Evolutionary conservation across 2,113 vertebrate genomes (phyloP).

Genomic region (Callaeas wilsoni): DNA sequence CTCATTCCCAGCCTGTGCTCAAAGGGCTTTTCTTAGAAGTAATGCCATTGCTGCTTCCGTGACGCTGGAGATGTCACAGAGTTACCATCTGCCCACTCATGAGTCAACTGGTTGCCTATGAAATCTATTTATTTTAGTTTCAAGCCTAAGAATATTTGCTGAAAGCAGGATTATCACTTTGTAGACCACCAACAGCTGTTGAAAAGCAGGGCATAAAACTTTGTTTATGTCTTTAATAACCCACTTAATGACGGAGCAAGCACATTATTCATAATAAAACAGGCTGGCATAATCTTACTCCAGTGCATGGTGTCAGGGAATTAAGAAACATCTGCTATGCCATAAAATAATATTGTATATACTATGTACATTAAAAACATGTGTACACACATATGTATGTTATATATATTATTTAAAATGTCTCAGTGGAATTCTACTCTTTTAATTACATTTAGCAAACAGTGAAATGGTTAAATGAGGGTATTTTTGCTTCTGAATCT

Average conservation of each 20-base stretch:
- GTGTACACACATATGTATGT: conserved; percentile 29
- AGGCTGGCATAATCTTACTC: conserved; percentile 77
- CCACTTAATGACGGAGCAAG: conserved; percentile 79
- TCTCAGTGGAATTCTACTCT: conserved; percentile 49
- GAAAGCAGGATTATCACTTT: conserved; percentile 80
- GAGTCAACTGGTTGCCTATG: conserved; percentile 14
- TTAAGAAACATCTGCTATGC: conserved; percentile 81
- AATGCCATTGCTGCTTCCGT: neutral
- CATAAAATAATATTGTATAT: conserved; percentile 72
- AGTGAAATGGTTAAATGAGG: conserved; percentile 40
- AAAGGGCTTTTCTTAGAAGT: neutral
- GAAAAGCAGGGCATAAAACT: conserved; percentile 79
- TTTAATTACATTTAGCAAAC: conserved; percentile 60
- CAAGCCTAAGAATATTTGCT: conserved; percentile 66
- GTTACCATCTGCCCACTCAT: neutral
- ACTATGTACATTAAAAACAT: conserved; percentile 66
- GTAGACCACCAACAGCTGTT: conserved; percentile 82
- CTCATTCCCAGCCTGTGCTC: neutral
- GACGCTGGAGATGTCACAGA: neutral
- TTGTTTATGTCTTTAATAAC: conserved; percentile 89
- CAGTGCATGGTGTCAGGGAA: conserved; percentile 77
- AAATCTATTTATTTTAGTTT: conserved; percentile 55
- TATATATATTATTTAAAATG: conserved; percentile 28
- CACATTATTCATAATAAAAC: conserved; percentile 82
- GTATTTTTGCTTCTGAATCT: neutral